Evolutionary conservation across 2,113 vertebrate species (phyloP).

Genomic region (Physeter macrocephalus): DNA sequence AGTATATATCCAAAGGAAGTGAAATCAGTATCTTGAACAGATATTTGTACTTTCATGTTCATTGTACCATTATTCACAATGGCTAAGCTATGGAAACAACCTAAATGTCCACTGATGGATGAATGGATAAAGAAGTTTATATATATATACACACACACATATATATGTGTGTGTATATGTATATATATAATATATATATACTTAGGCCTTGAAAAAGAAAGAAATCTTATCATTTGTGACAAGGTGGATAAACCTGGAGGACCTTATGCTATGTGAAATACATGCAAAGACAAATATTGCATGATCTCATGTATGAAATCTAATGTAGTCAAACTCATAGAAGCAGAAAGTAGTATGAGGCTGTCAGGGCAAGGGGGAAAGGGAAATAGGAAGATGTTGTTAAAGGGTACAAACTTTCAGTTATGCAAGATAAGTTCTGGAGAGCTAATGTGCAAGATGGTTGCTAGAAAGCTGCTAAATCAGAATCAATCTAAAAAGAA

Average conservation of each 20-base stretch:
- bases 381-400: not conserved
- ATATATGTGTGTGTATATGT: no score
- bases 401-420: not conserved
- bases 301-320: not conserved
- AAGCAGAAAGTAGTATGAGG: not conserved
- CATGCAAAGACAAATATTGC: not conserved
- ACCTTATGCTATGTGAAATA: not conserved
- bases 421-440: not conserved
- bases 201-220: not conserved
- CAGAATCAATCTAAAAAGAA: conserved; percentile 71
- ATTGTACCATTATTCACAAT: no score
- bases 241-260: not conserved
- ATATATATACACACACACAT: no score
- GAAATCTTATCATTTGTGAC: not conserved
- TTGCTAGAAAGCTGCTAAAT: conserved; percentile 69
- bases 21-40: not conserved
- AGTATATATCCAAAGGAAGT: no score
- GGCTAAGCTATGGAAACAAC: no score
- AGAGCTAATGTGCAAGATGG: not conserved
- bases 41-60: not conserved
- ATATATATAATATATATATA: accelerated
- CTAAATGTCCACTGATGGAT: no score
- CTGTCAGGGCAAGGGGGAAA: not conserved
- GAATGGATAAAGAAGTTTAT: no score
- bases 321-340: not conserved